Base-by-base conservation (phyloP, 2,888 invertebrate species). In the Eucera pruinosa region DNA sequence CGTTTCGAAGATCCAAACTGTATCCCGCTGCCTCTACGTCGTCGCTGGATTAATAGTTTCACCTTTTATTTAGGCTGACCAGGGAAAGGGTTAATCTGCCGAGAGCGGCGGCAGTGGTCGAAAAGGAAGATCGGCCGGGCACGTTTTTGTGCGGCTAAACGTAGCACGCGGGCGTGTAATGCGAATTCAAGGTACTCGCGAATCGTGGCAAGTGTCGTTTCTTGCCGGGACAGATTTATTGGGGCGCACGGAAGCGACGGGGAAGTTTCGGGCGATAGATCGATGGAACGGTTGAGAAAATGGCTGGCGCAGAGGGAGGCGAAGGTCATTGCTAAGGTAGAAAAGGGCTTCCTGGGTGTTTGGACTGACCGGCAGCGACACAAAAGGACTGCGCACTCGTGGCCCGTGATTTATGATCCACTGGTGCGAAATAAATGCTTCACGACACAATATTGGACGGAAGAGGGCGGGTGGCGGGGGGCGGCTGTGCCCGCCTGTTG, bases 341-440 rank as follows among this genome's bases (percentile, higher is more conserved):
- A 55, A 47, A 65, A 74, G 55, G 43, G 9, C 25, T 45, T 41
- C 18, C 7, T 18, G 11, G 33, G 9, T 50, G 41, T 43, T 70
- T 33, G 62, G 1, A 48, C 5, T 20, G 33, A 41, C 45, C 47
- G 36, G 20, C 23, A 43, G 13, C 52, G 50, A 15, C 52, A 58
- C 74, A 64, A 74, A 74, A 74, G 57, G 45, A 20, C 18, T 18
- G 64, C 36, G 15, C 64, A 18, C 47, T 41, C 52, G 50, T 39
- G 18, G 18, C 11, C 30, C 9, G 64, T 74, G 74, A 74, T 72
- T 74, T 64, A 73, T 58, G 73, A 55, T 36, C 62, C 61, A 48
- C 30, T 50, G 61, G 45, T n/a, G 48, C 39, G 73, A 73, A 73
- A 72, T 74, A 64, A 74, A 74, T 64, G 73, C 73, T 33, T 47